Percentiles rank a stretch among this genome's conserved stretches.
These are phyloP conservation scores for Yponomeuta cagnagella DNA, from an alignment of 2,888 invertebrate species.

Conservation along the genomic window DNA sequence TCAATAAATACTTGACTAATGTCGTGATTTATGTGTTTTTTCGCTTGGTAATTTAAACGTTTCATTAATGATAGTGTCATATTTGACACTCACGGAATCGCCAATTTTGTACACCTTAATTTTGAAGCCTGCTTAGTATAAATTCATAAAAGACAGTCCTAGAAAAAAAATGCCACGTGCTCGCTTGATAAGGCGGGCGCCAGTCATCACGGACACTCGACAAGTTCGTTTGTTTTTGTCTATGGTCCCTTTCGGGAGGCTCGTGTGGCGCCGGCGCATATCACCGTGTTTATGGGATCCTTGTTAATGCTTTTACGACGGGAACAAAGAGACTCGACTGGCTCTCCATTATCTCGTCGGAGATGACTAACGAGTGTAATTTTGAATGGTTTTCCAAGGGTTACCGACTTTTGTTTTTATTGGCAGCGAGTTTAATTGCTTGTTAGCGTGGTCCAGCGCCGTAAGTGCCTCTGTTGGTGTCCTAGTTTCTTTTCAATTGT, in stretches of 20 bases:
- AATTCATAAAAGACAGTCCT: background rate
- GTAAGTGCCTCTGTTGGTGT: background rate
- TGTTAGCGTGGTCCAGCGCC: background rate
- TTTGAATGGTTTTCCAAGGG: conserved; percentile 1
- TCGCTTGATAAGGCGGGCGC: conserved; percentile 58
- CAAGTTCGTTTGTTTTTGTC: conserved; percentile 15
- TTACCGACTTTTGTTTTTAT: background rate
- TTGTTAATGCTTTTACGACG: conserved; percentile 15
- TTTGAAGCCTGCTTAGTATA: no score
- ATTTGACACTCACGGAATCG: background rate
- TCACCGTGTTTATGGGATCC: conserved; percentile 41
- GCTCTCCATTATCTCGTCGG: conserved; percentile 10
- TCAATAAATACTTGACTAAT: background rate
- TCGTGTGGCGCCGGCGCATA: conserved; percentile 44
- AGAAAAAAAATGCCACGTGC: conserved; percentile 40
- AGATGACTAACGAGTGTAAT: conserved; percentile 10
- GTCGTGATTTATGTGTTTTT: background rate
- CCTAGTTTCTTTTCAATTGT: background rate
- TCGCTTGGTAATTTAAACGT: background rate
- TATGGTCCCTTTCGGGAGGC: conserved; percentile 20
- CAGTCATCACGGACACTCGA: conserved; percentile 27
- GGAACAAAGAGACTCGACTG: conserved; percentile 13
- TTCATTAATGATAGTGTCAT: background rate
- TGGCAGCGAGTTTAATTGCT: background rate
- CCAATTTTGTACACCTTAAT: background rate